Conservation (phyloP, 2,113 vertebrate genomes). For the Hippocampus zosterae region DNA sequence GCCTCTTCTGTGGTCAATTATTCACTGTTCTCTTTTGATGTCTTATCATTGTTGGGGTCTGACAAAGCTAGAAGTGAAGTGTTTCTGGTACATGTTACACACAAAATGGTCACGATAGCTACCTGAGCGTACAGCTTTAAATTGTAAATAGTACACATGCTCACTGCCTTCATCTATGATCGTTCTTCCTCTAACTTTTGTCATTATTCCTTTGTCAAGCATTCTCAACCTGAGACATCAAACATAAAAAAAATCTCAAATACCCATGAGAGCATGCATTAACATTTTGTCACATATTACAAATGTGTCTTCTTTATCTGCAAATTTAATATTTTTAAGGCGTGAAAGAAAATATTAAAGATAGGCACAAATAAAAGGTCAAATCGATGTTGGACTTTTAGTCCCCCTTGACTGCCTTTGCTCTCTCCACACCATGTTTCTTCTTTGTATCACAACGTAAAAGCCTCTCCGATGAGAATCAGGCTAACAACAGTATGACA, state of each 20-base stretch:
- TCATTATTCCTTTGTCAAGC: neutral
- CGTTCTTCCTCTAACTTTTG: neutral
- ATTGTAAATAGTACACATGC: no score
- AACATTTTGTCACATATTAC: neutral
- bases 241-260: no score
- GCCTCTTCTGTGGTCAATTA: neutral
- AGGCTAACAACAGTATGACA: slow-evolving; percentile 44
- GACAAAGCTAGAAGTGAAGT: neutral
- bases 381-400: neutral
- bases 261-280: neutral
- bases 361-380: neutral
- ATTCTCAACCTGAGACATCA: neutral
- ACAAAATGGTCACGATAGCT: neutral
- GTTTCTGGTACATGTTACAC: neutral
- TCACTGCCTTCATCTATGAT: neutral
- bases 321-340: neutral
- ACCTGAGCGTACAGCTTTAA: neutral
- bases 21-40: neutral
- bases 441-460: slow-evolving; percentile 31
- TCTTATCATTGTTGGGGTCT: neutral
- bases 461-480: slow-evolving; percentile 45
- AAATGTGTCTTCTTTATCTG: neutral
- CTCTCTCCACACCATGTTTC: neutral
- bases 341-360: neutral
- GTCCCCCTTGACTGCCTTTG: neutral